phyloP scores from a whole-genome alignment of 2,888 invertebrate species.

The Camponotus fellah region DNA sequence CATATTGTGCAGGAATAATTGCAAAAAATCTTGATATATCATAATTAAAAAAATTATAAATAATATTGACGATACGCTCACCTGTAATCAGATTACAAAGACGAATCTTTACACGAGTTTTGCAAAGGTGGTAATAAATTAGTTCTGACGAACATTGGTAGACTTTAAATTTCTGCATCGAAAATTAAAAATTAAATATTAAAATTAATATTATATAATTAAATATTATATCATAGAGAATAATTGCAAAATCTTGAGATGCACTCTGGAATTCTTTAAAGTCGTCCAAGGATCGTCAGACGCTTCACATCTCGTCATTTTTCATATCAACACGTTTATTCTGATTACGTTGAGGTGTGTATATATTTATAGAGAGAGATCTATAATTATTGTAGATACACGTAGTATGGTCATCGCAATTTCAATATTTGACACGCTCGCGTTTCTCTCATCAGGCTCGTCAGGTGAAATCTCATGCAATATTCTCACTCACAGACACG shows the following conservation, averaged over 20 bases:
- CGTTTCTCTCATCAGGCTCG: constrained; percentile 43
- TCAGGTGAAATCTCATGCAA: constrained; percentile 29
- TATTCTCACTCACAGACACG: constrained; percentile 25
- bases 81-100: no score
- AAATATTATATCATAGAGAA: not conserved
- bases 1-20: not conserved
- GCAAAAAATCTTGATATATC: not conserved
- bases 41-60: no score
- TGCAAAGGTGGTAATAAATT: not conserved
- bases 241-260: not conserved
- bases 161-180: constrained; percentile 3
- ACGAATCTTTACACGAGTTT: not conserved
- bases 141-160: constrained; percentile 14
- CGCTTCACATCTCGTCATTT: constrained; percentile 45
- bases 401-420: constrained; percentile 81
- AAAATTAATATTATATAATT: no score
- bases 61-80: no score
- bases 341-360: constrained; percentile 72
- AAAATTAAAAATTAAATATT: not conserved
- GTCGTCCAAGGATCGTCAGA: constrained; percentile 27
- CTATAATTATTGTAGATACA: constrained; percentile 82
- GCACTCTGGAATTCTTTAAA: constrained; percentile 10
- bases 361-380: constrained; percentile 80
- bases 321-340: constrained; percentile 80
- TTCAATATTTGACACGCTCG: constrained; percentile 56